Evolutionary conservation across 2,797 vertebrate species (phyloP), one percentile per base, ranked within the genome.

Genomic region (Lagocephalus sceleratus): DNA sequence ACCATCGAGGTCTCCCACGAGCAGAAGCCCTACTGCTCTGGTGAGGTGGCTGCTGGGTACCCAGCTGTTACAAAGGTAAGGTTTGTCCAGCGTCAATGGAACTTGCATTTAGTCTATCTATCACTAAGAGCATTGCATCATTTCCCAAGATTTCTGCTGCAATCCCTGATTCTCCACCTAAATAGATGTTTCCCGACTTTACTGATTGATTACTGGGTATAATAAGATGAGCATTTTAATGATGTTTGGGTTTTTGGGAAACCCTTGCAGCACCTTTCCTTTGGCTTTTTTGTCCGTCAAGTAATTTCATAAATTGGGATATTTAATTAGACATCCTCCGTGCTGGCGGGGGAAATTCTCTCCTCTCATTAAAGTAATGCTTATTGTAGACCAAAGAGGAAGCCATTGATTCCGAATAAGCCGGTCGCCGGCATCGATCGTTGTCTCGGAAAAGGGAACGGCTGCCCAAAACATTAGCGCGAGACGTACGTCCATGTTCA

Each of bases 1-100:
- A 86, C 88, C 0, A 93, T 94, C 5, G 92, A 96, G 0, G 94
- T 96, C 32, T 99, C 97, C 0, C 94, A 99, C 53, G 93, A 97
- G 72, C 88, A 91, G 47, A 94, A 92, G 68, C 94, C 94, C 11
- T 93, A 94, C 69, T 99, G 97, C 61, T 96, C 96, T 0, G 96
- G 94, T 0, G 93, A 93, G 76, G 96, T 98, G 66, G 90, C 97
- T 45, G 93, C 93, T 0, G 97, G 97, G 8, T 96, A 98, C 73
- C 97, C 97, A 7, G 94, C 95, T 20, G 91, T 94, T 21, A 95
- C 93, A 2, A 96, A 99, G 92, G 97, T 98, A 91, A 91, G 87
- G 16, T 20, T 15, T 19, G 12, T 3, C 32, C 32, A 35, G 11
- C 32, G 14, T 35, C 4, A 10, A 35, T 35, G 10, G 7, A 25